phyloP scores from a whole-genome alignment of 2,113 vertebrate species.

The Anolis carolinensis region DNA sequence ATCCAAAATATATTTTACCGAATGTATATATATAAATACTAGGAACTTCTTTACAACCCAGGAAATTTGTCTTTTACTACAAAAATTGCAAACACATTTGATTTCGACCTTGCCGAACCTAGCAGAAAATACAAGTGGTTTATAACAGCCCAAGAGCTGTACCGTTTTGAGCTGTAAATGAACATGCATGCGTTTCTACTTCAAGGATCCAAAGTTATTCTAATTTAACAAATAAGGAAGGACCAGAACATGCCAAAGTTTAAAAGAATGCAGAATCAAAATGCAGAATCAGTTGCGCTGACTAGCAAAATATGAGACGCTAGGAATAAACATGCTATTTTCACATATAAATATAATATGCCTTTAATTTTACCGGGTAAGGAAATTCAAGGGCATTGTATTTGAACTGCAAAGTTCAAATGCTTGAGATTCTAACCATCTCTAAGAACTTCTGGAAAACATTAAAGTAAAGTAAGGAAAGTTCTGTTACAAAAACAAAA shows the following conservation, averaged over 20 bases:
- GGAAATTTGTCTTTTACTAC: background rate
- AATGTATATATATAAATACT: constrained; percentile 3
- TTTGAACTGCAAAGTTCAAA: constrained; percentile 56
- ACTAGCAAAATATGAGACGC: background rate
- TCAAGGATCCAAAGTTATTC: constrained; percentile 46
- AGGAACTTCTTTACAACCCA: background rate
- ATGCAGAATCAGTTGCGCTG: background rate
- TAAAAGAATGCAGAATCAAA: constrained; percentile 12
- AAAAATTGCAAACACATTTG: background rate
- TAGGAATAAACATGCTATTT: background rate
- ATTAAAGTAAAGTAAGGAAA: no score
- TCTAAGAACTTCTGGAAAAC: constrained; percentile 66
- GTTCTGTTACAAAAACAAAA: no score
- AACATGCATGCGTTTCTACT: constrained; percentile 32
- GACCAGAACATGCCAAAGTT: constrained; percentile 35
- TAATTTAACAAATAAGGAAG: constrained; percentile 41
- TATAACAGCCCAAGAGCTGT: constrained; percentile 30
- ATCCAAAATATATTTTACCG: background rate
- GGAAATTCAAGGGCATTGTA: constrained; percentile 48
- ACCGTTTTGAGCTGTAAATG: constrained; percentile 27
- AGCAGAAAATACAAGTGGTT: background rate
- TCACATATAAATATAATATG: constrained; percentile 21
- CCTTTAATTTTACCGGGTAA: constrained; percentile 8
- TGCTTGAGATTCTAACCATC: constrained; percentile 61
- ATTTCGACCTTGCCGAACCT: constrained; percentile 1